phyloP scores from a whole-genome alignment of 2,888 invertebrate genomes.

The Rhingia rostrata region DNA sequence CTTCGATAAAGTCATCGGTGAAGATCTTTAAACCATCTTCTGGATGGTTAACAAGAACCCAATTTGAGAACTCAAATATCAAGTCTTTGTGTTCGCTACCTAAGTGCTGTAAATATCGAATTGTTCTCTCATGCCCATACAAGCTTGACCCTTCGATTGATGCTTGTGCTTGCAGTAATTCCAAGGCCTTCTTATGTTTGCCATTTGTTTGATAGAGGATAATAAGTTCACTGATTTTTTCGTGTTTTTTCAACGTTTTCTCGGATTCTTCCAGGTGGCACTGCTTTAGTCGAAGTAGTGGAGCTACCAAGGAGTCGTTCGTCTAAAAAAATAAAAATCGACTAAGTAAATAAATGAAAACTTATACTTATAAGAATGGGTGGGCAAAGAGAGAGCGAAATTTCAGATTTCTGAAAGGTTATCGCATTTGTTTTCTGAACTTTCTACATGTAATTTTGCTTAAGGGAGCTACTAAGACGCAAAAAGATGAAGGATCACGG shows the following conservation, averaged over 20 bases:
- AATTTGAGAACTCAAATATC: slow-evolving; percentile 96
- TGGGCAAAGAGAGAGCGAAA: neutral
- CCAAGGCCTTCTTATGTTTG: slow-evolving; percentile 95
- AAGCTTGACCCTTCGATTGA: slow-evolving; percentile 86
- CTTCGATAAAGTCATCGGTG: slow-evolving; percentile 93
- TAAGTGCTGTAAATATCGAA: slow-evolving; percentile 95
- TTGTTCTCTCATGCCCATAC: slow-evolving; percentile 91
- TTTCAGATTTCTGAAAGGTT: neutral
- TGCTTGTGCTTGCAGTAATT: slow-evolving; percentile 91
- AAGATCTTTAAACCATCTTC: slow-evolving; percentile 95
- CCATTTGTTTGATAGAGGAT: slow-evolving; percentile 97
- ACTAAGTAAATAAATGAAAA: no score
- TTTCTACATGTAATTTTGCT: no score
- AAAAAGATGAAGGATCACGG: no score
- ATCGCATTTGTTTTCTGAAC: no score
- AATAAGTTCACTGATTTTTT: slow-evolving; percentile 96
- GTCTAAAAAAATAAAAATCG: slow-evolving; percentile 86
- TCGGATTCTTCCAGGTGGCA: slow-evolving; percentile 98
- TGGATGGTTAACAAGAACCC: slow-evolving; percentile 93
- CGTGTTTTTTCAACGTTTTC: slow-evolving; percentile 91
- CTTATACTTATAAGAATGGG: no score
- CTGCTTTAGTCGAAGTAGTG: slow-evolving; percentile 94
- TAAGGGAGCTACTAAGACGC: no score
- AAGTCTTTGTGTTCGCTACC: slow-evolving; percentile 92
- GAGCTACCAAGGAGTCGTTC: slow-evolving; percentile 96